phyloP scores from a whole-genome alignment of 2,797 vertebrate species.

The Micrastur ruficollis region DNA sequence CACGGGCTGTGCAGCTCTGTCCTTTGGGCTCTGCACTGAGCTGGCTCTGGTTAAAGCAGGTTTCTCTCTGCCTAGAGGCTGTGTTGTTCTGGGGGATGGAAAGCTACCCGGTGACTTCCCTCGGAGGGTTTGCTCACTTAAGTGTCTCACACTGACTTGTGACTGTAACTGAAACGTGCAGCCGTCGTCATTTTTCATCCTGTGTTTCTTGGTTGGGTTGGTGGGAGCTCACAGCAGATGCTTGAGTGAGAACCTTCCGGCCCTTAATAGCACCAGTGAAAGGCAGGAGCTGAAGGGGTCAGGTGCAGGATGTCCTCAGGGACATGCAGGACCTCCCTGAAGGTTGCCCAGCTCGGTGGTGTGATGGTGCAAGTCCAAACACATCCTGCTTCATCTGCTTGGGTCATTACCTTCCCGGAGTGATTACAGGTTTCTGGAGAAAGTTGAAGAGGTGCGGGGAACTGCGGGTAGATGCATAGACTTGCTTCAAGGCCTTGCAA shows the following conservation, averaged over 20 bases:
- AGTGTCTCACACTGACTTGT: not conserved
- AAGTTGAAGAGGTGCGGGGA: not conserved
- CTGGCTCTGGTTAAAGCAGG: not conserved
- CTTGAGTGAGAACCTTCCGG: not conserved
- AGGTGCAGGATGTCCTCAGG: not conserved
- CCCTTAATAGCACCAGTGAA: not conserved
- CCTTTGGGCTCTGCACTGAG: not conserved
- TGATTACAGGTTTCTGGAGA: not conserved
- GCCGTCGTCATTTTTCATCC: not conserved
- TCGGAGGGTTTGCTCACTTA: not conserved
- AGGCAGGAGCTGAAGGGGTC: not conserved
- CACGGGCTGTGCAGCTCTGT: not conserved
- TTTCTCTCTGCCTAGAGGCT: not conserved
- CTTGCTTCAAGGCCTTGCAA: not conserved
- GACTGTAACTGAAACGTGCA: not conserved
- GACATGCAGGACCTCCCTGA: not conserved
- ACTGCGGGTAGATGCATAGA: not conserved
- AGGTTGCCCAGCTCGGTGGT: rapidly evolving
- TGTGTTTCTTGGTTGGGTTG: not conserved
- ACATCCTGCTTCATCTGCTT: rapidly evolving
- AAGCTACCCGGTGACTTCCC: not conserved
- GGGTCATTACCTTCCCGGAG: not conserved
- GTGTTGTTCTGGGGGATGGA: not conserved
- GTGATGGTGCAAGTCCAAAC: not conserved
- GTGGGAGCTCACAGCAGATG: not conserved